Conservation (phyloP, 2,113 vertebrate genomes). For the Ascaphus truei region DNA sequence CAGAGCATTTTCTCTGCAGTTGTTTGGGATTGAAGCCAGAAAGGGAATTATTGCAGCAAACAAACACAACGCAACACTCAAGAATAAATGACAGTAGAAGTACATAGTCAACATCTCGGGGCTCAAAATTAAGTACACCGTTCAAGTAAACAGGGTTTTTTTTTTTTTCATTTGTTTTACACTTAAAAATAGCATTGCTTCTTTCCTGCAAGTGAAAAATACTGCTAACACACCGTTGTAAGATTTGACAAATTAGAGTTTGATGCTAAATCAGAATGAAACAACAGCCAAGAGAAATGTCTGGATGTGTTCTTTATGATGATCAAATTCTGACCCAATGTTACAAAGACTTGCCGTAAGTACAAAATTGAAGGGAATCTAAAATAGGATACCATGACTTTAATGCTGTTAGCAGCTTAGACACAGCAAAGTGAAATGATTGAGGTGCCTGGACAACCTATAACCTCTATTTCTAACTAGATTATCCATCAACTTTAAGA, state of each 20-base stretch:
- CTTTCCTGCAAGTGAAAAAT: constrained; percentile 26
- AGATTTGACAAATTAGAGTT: constrained; percentile 13
- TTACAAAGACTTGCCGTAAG: not conserved
- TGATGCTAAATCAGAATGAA: constrained; percentile 25
- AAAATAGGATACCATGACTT: constrained; percentile 6
- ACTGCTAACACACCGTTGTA: not conserved
- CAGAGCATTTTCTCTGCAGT: constrained; percentile 57
- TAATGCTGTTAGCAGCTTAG: constrained; percentile 47
- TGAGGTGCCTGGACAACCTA: constrained; percentile 31
- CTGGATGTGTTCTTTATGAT: not conserved
- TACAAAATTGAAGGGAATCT: not conserved
- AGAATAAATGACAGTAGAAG: constrained; percentile 73
- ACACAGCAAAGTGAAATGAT: constrained; percentile 36
- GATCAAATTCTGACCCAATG: not conserved
- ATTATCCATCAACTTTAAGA: constrained; percentile 39
- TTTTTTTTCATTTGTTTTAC: constrained; percentile 60
- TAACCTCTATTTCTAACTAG: constrained; percentile 44
- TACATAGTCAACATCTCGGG: constrained; percentile 65
- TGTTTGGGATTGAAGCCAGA: constrained; percentile 65
- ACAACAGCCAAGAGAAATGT: not conserved
- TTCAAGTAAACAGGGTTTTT: constrained; percentile 65
- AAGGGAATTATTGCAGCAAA: constrained; percentile 58
- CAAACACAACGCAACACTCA: constrained; percentile 53
- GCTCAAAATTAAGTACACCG: constrained; percentile 70
- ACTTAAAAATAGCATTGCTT: not conserved